A percentile compares a stretch with the other conserved stretches of the same genome.
These are phyloP conservation scores for Trachymyrmex septentrionalis DNA, from an alignment of 1,140 invertebrate species.

Conservation along the genomic window DNA sequence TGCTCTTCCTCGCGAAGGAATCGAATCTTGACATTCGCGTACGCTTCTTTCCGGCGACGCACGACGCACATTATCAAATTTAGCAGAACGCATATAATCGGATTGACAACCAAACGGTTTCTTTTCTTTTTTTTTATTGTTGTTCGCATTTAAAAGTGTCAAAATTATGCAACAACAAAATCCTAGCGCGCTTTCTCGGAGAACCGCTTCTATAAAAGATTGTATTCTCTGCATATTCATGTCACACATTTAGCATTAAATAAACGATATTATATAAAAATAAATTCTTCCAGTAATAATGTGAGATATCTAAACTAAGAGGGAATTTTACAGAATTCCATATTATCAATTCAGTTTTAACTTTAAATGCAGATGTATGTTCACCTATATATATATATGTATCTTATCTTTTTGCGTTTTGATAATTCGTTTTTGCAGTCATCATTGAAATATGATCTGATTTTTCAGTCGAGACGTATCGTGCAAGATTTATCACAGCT, in stretches of 20 bases:
- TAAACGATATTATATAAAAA: background rate
- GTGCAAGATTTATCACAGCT: background rate
- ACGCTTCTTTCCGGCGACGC: conserved; percentile 19
- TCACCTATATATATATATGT: too few relatives aligned
- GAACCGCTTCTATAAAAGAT: background rate
- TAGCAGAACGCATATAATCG: background rate
- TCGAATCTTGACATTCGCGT: conserved; percentile 32
- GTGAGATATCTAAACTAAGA: background rate
- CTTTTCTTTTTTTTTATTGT: background rate
- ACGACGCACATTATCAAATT: background rate
- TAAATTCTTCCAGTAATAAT: background rate
- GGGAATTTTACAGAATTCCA: background rate
- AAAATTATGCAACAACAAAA: conserved; percentile 20
- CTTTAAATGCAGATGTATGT: background rate
- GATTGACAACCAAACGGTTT: background rate
- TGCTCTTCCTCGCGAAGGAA: conserved; percentile 38
- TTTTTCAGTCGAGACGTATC: background rate
- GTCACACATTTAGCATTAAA: background rate
- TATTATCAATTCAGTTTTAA: background rate
- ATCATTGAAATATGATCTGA: background rate
- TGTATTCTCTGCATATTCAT: background rate
- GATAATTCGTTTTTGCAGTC: conserved; percentile 16
- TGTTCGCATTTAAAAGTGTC: background rate
- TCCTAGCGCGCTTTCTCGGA: too few relatives aligned
- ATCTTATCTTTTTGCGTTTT: background rate